phyloP scores from a whole-genome alignment of 1,140 invertebrate genomes.

The Lepidurus packardi region DNA sequence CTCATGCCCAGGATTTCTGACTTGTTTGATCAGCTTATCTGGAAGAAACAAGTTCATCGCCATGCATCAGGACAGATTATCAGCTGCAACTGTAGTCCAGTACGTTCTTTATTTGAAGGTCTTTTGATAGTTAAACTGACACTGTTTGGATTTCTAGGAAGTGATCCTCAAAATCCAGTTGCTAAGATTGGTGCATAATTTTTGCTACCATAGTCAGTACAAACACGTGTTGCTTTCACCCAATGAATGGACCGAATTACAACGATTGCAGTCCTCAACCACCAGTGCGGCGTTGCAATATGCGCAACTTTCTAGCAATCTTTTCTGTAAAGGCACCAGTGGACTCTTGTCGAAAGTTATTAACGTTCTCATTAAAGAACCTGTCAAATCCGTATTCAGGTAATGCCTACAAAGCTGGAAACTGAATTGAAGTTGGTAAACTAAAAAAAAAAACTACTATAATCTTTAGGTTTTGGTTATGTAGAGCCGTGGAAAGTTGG shows the following conservation, averaged over 20 bases:
- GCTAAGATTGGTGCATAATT: conserved; percentile 48
- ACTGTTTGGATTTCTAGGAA: conserved; percentile 41
- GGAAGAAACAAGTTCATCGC: conserved; percentile 45
- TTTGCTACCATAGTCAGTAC: conserved; percentile 47
- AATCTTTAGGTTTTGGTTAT: conserved; percentile 47
- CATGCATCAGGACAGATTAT: conserved; percentile 45
- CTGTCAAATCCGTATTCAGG: conserved; percentile 35
- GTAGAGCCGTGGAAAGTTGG: conserved; percentile 50
- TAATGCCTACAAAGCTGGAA: not conserved
- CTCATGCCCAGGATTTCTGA: conserved; percentile 46
- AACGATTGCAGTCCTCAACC: conserved; percentile 10
- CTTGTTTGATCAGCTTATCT: conserved; percentile 50
- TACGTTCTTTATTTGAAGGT: conserved; percentile 38
- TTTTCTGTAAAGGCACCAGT: conserved; percentile 28
- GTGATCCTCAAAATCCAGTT: conserved; percentile 51
- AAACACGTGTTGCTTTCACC: conserved; percentile 35
- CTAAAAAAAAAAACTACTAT: not conserved
- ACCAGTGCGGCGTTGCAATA: not conserved
- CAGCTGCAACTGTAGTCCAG: conserved; percentile 49
- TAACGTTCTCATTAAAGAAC: conserved; percentile 32
- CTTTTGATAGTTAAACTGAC: not conserved
- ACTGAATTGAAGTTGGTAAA: no score
- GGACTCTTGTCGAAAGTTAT: conserved; percentile 35
- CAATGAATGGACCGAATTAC: conserved; percentile 35
- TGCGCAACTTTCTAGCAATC: not conserved